A percentile compares a stretch with the other conserved stretches of the same genome.
Evolutionary conservation across 2,113 vertebrate genomes (phyloP).

Genomic region (Ciconia boyciana): DNA sequence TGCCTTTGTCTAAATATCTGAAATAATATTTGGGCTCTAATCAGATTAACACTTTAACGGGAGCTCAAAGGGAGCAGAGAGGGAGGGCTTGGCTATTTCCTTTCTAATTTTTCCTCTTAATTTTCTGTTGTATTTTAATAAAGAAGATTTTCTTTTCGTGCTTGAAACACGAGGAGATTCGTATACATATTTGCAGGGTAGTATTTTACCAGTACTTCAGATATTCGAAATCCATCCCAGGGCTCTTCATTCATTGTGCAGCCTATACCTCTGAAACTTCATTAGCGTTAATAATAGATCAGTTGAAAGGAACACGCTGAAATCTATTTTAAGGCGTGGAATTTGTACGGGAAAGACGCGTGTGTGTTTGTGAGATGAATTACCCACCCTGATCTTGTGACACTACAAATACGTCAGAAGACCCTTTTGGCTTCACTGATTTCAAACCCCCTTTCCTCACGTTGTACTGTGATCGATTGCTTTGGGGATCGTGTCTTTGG

Average conservation of each 20-base stretch:
- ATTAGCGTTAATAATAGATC: slow-evolving; percentile 62
- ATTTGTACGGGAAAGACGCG: slow-evolving; percentile 37
- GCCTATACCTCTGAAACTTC: slow-evolving; percentile 12
- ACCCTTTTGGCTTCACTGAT: slow-evolving; percentile 25
- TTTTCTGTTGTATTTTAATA: background rate
- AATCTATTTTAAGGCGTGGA: slow-evolving; percentile 28
- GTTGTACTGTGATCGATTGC: slow-evolving; percentile 2
- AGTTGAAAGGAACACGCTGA: slow-evolving; percentile 19
- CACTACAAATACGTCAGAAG: slow-evolving; percentile 35
- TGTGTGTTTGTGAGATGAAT: background rate
- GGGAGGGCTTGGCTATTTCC: background rate
- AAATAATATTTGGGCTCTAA: background rate
- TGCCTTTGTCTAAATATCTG: background rate
- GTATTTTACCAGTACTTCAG: background rate
- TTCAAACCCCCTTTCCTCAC: background rate
- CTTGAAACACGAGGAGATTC: background rate
- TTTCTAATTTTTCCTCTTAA: background rate
- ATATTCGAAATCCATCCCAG: background rate
- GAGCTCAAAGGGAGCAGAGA: background rate
- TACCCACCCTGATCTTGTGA: slow-evolving; percentile 12
- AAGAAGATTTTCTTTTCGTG: background rate
- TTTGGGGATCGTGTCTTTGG: background rate
- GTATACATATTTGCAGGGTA: background rate
- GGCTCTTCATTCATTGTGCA: background rate
- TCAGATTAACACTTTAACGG: background rate